Conservation (phyloP, 2,797 vertebrate species). For the Sebastes flavidus region DNA sequence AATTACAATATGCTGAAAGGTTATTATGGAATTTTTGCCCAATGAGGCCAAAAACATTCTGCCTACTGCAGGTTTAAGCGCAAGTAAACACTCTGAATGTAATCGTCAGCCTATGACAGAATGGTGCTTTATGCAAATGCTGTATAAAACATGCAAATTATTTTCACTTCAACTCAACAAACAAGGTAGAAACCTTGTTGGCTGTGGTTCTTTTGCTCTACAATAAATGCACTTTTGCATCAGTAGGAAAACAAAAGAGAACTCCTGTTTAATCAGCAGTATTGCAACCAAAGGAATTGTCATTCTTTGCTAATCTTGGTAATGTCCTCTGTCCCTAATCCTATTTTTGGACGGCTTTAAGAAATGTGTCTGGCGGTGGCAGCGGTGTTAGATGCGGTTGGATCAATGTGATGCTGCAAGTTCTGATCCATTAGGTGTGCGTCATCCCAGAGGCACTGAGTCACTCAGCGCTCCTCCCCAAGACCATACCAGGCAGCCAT, state of each 20-base stretch:
- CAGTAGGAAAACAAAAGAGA: not conserved
- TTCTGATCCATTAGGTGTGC: conserved; percentile 66
- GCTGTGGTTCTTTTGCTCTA: not conserved
- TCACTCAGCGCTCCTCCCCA: conserved; percentile 47
- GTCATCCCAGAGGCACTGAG: conserved; percentile 65
- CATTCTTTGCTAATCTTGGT: conserved; percentile 16
- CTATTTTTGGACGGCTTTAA: conserved; percentile 32
- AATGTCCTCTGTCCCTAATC: conserved; percentile 16
- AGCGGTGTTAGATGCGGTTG: conserved; percentile 24
- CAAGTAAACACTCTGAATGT: not conserved
- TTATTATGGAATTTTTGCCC: no score
- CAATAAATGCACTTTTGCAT: not conserved
- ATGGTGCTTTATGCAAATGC: not conserved
- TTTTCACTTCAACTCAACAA: not conserved
- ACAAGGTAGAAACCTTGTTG: not conserved
- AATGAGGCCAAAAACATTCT: no score
- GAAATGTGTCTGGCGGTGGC: conserved; percentile 32
- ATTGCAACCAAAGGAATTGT: not conserved
- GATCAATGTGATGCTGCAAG: conserved; percentile 56
- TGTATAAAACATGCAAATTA: not conserved
- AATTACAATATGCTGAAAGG: no score
- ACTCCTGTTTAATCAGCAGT: conserved; percentile 5
- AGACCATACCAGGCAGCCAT: conserved; percentile 31
- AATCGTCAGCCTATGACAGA: not conserved
- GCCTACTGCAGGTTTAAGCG: not conserved